Percentiles rank a stretch among this genome's conserved stretches.
These are phyloP conservation scores for Callionymus lyra DNA, from an alignment of 2,113 vertebrate genomes.

Conservation along the genomic window DNA sequence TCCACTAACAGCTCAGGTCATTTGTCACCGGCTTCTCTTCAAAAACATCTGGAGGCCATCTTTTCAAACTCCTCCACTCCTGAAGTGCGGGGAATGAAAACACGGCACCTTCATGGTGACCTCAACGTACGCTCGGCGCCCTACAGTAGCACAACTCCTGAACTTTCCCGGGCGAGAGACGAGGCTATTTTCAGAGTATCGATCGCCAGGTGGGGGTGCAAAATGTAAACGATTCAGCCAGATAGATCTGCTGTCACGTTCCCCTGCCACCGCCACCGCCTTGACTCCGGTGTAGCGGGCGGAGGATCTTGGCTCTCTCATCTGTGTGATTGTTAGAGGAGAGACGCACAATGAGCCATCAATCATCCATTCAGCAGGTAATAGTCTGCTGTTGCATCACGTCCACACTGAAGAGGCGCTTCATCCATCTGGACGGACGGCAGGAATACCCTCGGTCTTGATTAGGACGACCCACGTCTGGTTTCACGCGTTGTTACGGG, in stretches of 20 bases:
- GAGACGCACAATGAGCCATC: constrained; percentile 49
- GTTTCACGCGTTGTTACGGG: constrained; percentile 14
- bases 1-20: constrained; percentile 26
- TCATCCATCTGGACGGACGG: constrained; percentile 37
- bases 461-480: constrained; percentile 26
- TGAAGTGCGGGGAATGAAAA: constrained; percentile 14
- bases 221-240: constrained; percentile 49
- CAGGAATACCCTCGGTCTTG: constrained; percentile 44
- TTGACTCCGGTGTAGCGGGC: constrained; percentile 23
- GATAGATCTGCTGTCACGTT: constrained; percentile 66
- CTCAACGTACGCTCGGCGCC: constrained; percentile 8
- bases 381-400: constrained; percentile 46
- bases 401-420: constrained; percentile 32
- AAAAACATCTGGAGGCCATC: constrained; percentile 53
- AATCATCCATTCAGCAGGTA: constrained; percentile 61
- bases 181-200: constrained; percentile 60
- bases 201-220: constrained; percentile 46
- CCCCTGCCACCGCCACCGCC: constrained; percentile 29
- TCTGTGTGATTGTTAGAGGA: constrained; percentile 53
- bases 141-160: constrained; percentile 34
- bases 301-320: constrained; percentile 38
- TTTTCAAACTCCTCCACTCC: constrained; percentile 31
- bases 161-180: constrained; percentile 55
- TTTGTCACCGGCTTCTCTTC: constrained; percentile 43
- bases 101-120: constrained; percentile 3